Base-by-base conservation (phyloP, 2,888 invertebrate genomes). In the Eudasyphora cyanicolor region DNA sequence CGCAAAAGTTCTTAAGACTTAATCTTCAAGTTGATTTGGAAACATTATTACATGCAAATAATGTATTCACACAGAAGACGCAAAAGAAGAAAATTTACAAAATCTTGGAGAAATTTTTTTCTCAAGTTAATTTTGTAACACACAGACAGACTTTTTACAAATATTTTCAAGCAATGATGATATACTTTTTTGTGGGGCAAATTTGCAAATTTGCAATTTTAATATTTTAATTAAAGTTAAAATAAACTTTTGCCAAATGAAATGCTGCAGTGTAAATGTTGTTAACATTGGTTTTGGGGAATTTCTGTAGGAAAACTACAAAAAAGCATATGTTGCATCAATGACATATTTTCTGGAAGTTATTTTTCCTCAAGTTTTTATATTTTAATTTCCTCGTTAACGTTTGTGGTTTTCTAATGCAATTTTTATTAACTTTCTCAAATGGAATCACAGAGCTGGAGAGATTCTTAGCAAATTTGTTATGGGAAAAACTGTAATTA, bases 161-260 rank as follows among this genome's bases (percentile, higher is more conserved):
- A 45, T 14, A n/a, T 19, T 51, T 60, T 62, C 17, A 8, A n/a
- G n/a, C n/a, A n/a, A n/a, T n/a, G 27, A 6, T n/a, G 0, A 38
- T 8, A n/a, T 29, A 14, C 32, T 73, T 67, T 24, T 35, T 1
- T n/a, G n/a, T 54, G 8, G 45, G 12, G 42, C 45, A n/a, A n/a
- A n/a, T n/a, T n/a, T 45, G 45, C n/a, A n/a, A 51, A 76, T 74
- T 79, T 82, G 76, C 79, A 82, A 82, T 82, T 82, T 79, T 82
- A 76, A 82, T 79, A 74, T 79, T 76, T 76, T 79, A 82, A 82
- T 82, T 79, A 82, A 82, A 79, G 79, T 76, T 82, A 14, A 76
- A 73, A 69, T 73, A 79, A 82, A 76, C 71, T 82, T 82, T 76
- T 69, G 14, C 49, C 2, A 45, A 64, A 69, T 82, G 60, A 69